Conservation (phyloP, 2,113 vertebrate species). For the Synchiropus splendidus region DNA sequence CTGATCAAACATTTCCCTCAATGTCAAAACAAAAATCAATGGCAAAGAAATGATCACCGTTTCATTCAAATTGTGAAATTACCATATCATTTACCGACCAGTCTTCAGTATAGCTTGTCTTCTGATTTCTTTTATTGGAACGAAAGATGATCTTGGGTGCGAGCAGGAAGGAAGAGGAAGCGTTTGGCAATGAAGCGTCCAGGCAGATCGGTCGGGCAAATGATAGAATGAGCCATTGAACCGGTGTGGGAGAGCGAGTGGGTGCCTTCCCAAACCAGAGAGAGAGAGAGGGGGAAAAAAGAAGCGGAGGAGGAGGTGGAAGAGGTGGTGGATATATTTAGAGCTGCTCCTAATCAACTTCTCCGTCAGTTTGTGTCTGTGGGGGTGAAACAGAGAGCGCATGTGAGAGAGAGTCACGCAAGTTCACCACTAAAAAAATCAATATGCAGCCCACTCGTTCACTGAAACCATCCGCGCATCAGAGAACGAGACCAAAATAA, state of each 20-base stretch:
- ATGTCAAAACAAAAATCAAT: too few species aligned
- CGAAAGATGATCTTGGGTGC: slow-evolving; percentile 27
- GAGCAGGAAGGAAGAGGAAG: slow-evolving; percentile 30
- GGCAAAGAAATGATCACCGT: background rate
- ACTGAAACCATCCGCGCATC: slow-evolving; percentile 2
- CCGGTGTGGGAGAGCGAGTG: slow-evolving; percentile 37
- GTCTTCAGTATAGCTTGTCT: slow-evolving; percentile 5
- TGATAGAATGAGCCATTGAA: slow-evolving; percentile 33
- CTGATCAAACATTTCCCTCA: too few species aligned
- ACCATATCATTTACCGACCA: slow-evolving; percentile 12
- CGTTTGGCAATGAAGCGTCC: slow-evolving; percentile 29
- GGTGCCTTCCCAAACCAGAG: slow-evolving; percentile 19
- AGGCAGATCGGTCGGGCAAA: slow-evolving; percentile 28
- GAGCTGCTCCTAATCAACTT: slow-evolving; percentile 66
- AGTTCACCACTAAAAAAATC: slow-evolving; percentile 56
- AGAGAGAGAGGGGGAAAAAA: background rate
- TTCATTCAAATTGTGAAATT: slow-evolving; percentile 19
- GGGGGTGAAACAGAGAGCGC: slow-evolving; percentile 26
- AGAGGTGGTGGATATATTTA: slow-evolving; percentile 61
- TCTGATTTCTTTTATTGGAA: background rate
- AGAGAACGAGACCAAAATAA: too few species aligned
- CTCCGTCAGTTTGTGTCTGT: slow-evolving; percentile 57
- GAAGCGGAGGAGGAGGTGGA: slow-evolving; percentile 12
- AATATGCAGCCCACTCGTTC: slow-evolving; percentile 59
- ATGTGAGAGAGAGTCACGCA: slow-evolving; percentile 25